Percentiles rank a stretch among this genome's conserved stretches.
phyloP scores from a whole-genome alignment of 2,888 invertebrate genomes.

The Acanthosepion pharaonis region DNA sequence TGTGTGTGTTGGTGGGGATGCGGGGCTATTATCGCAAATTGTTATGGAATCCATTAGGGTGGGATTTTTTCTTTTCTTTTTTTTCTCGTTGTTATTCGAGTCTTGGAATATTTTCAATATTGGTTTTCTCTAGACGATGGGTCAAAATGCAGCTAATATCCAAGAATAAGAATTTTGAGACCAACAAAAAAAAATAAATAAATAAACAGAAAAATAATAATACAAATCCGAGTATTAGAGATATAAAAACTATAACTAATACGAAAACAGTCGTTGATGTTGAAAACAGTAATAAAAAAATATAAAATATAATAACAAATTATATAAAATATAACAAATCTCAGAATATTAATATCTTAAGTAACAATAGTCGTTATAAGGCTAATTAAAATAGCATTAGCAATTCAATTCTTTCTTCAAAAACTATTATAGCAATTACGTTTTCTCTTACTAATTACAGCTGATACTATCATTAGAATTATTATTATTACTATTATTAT shows the following conservation, averaged over 20 bases:
- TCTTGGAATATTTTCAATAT: background rate
- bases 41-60: background rate
- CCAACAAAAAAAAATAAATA: background rate
- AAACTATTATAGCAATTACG: background rate
- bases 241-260: background rate
- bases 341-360: background rate
- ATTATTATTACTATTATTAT: conserved; percentile 25
- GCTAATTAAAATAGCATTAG: too few relatives aligned
- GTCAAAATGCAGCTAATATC: background rate
- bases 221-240: background rate
- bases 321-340: background rate
- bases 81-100: background rate
- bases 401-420: background rate
- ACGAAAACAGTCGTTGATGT: background rate
- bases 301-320: background rate
- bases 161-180: background rate
- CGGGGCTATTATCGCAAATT: too few relatives aligned
- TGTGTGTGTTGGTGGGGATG: too few relatives aligned
- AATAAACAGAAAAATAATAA: conserved; percentile 11
- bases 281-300: too few relatives aligned
- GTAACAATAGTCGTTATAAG: background rate
- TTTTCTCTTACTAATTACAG: background rate
- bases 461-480: background rate
- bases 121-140: background rate
- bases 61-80: background rate